Conservation (phyloP, 2,888 invertebrate genomes). For the Cantharis rufa region DNA sequence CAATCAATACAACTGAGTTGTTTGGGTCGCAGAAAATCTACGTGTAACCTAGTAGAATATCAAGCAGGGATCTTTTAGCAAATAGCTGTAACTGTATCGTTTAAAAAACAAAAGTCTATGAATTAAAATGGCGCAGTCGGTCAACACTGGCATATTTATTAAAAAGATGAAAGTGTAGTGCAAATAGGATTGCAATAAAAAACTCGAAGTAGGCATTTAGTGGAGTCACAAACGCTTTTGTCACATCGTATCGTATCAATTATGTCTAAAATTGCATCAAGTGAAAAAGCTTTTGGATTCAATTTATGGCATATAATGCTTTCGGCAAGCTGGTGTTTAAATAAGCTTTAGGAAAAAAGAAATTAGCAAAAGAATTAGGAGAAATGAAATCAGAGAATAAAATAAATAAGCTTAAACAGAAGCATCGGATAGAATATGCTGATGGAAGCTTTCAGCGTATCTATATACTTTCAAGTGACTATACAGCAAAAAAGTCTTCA, state of each 20-base stretch:
- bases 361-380: not conserved
- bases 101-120: not conserved
- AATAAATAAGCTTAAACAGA: not conserved
- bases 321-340: not conserved
- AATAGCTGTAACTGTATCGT: not conserved
- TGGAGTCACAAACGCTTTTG: not conserved
- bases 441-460: slow-evolving; percentile 22
- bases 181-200: not conserved
- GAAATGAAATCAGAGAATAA: not conserved
- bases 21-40: not conserved
- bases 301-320: not conserved
- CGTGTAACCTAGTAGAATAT: not conserved
- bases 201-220: not conserved
- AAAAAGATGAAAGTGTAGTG: not conserved
- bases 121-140: not conserved
- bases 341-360: not conserved
- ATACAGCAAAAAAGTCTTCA: slow-evolving; percentile 18
- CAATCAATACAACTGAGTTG: not conserved
- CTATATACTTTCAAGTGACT: slow-evolving; percentile 20
- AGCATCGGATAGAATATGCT: slow-evolving; percentile 6
- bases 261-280: not conserved
- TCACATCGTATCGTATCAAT: not conserved
- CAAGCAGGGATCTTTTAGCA: not conserved
- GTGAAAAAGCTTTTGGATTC: not conserved
- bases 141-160: not conserved